phyloP scores from a whole-genome alignment of 2,888 invertebrate species.

The Meiosimyza decipiens region DNA sequence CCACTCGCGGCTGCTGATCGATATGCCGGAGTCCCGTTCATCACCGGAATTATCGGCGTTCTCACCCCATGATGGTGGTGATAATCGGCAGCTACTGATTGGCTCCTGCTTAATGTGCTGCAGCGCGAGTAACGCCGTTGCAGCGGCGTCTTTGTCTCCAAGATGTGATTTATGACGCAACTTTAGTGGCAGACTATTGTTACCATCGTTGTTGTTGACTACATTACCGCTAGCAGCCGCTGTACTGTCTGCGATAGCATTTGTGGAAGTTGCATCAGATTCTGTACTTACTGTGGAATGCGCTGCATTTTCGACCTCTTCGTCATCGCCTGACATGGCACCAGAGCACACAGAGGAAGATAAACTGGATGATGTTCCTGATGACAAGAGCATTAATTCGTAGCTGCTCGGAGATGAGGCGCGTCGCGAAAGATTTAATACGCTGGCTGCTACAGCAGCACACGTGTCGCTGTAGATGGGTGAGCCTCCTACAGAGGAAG shows the following conservation, averaged over 20 bases:
- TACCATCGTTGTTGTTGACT: slow-evolving; percentile 69
- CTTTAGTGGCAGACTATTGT: slow-evolving; percentile 88
- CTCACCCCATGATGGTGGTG: slow-evolving; percentile 84
- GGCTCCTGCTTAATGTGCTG: slow-evolving; percentile 91
- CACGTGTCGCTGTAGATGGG: slow-evolving; percentile 21
- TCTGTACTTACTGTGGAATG: neutral
- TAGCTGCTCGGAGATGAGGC: slow-evolving; percentile 75
- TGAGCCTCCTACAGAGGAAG: neutral
- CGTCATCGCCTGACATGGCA: slow-evolving; percentile 68
- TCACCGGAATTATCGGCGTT: slow-evolving; percentile 87
- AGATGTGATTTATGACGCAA: slow-evolving; percentile 91
- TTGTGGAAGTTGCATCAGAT: slow-evolving; percentile 43
- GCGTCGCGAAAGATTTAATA: slow-evolving; percentile 78
- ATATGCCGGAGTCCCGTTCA: slow-evolving; percentile 90
- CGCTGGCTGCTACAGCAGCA: slow-evolving; percentile 65
- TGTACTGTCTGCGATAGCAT: slow-evolving; percentile 43
- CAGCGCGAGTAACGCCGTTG: slow-evolving; percentile 81
- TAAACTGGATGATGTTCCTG: slow-evolving; percentile 75
- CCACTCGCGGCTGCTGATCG: slow-evolving; percentile 71
- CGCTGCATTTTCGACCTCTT: slow-evolving; percentile 38
- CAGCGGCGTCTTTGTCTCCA: slow-evolving; percentile 90
- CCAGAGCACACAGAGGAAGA: slow-evolving; percentile 77
- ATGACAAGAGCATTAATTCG: slow-evolving; percentile 76
- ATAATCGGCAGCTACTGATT: slow-evolving; percentile 71
- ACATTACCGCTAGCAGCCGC: slow-evolving; percentile 65